phyloP scores from a whole-genome alignment of 2,888 invertebrate species.

The Leptopilina myrica region DNA sequence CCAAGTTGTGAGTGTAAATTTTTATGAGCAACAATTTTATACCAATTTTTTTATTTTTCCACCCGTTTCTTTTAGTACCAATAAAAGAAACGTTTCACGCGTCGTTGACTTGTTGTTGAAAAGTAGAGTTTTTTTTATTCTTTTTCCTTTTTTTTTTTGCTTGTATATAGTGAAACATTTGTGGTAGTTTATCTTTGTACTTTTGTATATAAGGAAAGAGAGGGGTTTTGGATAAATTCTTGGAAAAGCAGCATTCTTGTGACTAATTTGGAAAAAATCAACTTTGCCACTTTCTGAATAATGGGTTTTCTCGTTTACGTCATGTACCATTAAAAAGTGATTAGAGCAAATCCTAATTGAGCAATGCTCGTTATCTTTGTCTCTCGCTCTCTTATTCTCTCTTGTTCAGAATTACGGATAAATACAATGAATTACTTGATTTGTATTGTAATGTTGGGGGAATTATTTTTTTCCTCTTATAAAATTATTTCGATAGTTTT shows the following conservation, averaged over 20 bases:
- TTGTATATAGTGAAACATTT: neutral
- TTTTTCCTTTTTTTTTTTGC: too few relatives aligned
- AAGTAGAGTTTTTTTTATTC: neutral
- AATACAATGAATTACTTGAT: slow-evolving; percentile 1
- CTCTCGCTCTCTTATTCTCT: neutral
- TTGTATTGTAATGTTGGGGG: neutral
- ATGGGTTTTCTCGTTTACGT: neutral
- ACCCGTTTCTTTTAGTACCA: slow-evolving; percentile 7
- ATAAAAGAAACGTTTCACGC: slow-evolving; percentile 11
- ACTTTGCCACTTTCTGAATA: neutral
- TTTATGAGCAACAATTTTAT: neutral
- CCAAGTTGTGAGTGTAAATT: neutral
- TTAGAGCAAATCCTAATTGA: slow-evolving; percentile 1
- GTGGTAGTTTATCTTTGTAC: slow-evolving; percentile 1
- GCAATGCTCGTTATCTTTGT: slow-evolving; percentile 7
- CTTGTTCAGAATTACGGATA: neutral
- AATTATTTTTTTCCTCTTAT: neutral
- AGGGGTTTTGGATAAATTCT: neutral
- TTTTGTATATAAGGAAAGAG: neutral
- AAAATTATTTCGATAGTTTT: too few relatives aligned
- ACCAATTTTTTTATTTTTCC: slow-evolving; percentile 1
- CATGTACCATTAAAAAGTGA: neutral
- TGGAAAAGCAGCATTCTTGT: neutral
- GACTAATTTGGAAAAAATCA: slow-evolving; percentile 14
- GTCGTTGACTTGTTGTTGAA: slow-evolving; percentile 17